Evolutionary conservation across 2,888 invertebrate species (phyloP).

Genomic region (Mantis religiosa): DNA sequence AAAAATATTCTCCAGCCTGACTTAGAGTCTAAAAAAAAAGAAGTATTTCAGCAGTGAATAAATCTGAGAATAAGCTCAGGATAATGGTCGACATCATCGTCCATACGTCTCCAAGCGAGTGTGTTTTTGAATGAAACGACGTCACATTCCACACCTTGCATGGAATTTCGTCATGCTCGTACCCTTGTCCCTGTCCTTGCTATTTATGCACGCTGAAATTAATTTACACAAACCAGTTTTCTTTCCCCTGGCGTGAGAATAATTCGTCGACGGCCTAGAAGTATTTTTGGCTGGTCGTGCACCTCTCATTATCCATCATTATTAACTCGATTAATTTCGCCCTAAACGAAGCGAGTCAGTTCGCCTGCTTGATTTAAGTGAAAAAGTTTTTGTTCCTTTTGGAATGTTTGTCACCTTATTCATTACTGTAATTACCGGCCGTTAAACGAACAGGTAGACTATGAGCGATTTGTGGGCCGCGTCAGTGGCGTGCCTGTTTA

Average conservation of each 20-base stretch:
- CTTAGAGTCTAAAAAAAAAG: no score
- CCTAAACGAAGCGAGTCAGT: not conserved
- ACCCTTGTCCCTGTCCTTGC: not conserved
- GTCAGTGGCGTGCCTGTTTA: not conserved
- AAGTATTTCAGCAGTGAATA: no score
- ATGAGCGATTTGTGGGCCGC: not conserved
- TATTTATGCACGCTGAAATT: constrained; percentile 21
- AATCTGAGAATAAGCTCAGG: no score
- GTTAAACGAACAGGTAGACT: not conserved
- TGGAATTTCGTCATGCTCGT: not conserved
- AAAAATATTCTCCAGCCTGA: no score
- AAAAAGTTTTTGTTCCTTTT: not conserved
- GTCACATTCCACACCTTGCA: not conserved
- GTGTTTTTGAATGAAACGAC: no score
- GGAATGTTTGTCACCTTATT: not conserved
- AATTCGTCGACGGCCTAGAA: not conserved
- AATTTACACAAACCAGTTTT: constrained; percentile 22
- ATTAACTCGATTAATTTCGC: not conserved
- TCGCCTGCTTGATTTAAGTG: not conserved
- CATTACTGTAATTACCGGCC: not conserved
- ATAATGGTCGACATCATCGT: no score
- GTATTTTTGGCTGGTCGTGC: not conserved
- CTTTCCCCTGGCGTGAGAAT: not conserved
- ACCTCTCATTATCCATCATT: not conserved
- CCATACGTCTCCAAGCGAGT: no score